phyloP scores from a whole-genome alignment of 2,888 invertebrate genomes.

The Caenorhabditis afra region DNA sequence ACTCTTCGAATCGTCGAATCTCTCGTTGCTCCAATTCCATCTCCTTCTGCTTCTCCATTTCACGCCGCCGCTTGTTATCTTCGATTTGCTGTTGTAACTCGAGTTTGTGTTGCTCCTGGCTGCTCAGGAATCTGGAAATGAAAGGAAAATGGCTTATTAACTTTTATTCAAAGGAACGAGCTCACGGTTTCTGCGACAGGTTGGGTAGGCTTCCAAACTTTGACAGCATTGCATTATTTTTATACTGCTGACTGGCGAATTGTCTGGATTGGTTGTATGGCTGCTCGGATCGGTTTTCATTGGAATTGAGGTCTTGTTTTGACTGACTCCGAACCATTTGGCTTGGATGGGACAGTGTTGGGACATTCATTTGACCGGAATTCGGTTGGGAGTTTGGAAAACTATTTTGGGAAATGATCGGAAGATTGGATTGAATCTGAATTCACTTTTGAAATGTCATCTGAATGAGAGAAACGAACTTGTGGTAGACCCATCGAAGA shows the following conservation, averaged over 20 bases:
- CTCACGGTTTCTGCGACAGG: constrained; percentile 38
- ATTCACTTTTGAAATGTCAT: not conserved
- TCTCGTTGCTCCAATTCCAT: constrained; percentile 69
- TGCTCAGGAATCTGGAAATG: constrained; percentile 23
- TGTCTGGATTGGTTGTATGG: constrained; percentile 6
- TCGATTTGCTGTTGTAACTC: constrained; percentile 72
- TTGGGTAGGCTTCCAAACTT: constrained; percentile 58
- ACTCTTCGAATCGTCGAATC: constrained; percentile 63
- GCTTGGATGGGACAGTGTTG: not conserved
- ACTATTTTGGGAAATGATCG: constrained; percentile 28
- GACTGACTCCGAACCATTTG: constrained; percentile 26
- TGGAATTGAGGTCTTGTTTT: constrained; percentile 22
- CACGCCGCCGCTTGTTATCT: constrained; percentile 67
- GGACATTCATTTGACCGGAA: not conserved
- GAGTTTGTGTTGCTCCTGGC: constrained; percentile 62
- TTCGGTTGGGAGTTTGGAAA: too few species aligned
- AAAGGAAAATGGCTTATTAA: too few species aligned
- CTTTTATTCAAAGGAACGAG: not conserved
- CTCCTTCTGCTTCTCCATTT: constrained; percentile 70
- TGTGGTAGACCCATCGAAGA: constrained; percentile 20
- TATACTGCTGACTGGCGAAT: constrained; percentile 40
- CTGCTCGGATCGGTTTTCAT: constrained; percentile 29
- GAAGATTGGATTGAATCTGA: constrained; percentile 43
- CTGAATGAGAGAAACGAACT: constrained; percentile 1
- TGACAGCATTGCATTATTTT: constrained; percentile 26